A percentile compares a stretch with the other conserved stretches of the same genome.
These are phyloP conservation scores for Apodemia duryi DNA, from an alignment of 2,888 invertebrate species.

Conservation along the genomic window DNA sequence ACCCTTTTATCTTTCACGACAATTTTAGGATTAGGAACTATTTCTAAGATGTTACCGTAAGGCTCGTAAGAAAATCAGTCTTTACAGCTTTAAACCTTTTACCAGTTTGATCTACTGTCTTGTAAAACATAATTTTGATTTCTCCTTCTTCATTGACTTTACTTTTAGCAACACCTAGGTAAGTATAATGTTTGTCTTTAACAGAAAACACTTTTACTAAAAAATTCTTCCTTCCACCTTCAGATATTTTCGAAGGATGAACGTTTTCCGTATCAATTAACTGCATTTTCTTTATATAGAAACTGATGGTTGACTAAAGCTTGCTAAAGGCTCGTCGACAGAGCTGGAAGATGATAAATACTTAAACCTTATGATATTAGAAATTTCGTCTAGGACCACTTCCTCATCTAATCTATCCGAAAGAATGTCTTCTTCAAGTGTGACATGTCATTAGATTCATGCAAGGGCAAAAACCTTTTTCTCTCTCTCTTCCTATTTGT, in stretches of 20 bases:
- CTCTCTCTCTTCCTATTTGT: too few relatives aligned
- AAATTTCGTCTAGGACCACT: not conserved
- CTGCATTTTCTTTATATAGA: too few relatives aligned
- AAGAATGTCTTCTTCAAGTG: too few relatives aligned
- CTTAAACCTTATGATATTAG: not conserved
- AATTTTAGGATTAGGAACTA: not conserved
- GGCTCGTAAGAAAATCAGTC: conserved; percentile 15
- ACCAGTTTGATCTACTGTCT: not conserved
- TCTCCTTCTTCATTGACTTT: not conserved
- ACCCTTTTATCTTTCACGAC: not conserved
- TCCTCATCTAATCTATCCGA: too few relatives aligned
- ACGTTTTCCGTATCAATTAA: not conserved
- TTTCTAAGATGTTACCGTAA: conserved; percentile 6
- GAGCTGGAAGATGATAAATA: not conserved
- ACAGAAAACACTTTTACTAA: not conserved
- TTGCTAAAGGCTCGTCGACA: too few relatives aligned
- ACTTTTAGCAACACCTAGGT: not conserved
- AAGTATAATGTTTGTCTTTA: not conserved
- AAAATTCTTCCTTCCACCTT: not conserved
- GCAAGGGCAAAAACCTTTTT: too few relatives aligned
- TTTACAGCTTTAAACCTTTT: conserved; percentile 10
- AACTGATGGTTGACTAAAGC: too few relatives aligned
- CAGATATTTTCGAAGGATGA: conserved; percentile 10
- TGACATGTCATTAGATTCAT: too few relatives aligned
- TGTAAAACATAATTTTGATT: not conserved